Conservation (phyloP, 2,888 invertebrate species). For the Aplocera efformata region DNA sequence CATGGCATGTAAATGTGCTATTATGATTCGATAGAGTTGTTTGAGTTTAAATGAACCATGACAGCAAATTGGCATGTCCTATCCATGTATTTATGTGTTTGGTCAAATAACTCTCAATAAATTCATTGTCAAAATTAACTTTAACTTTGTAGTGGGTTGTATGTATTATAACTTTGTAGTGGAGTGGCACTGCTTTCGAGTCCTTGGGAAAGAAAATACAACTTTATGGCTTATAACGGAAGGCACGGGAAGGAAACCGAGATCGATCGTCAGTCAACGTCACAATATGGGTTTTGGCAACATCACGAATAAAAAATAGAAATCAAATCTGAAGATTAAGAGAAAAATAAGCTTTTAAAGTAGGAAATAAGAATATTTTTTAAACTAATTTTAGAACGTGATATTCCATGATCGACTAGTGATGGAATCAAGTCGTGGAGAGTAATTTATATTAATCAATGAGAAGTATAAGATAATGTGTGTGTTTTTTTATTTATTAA, state of each 20-base stretch:
- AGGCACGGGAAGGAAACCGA: constrained; percentile 23
- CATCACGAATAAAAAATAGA: constrained; percentile 32
- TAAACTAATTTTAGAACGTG: constrained; percentile 10
- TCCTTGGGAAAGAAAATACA: constrained; percentile 70
- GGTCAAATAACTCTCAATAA: constrained; percentile 28
- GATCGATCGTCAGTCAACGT: constrained; percentile 30
- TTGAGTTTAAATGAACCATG: not conserved
- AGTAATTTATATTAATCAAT: not conserved
- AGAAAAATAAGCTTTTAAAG: too few relatives aligned
- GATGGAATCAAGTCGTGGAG: constrained; percentile 31
- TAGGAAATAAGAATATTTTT: too few relatives aligned
- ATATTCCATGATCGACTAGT: constrained; percentile 32
- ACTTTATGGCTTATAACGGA: constrained; percentile 42
- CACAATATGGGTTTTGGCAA: constrained; percentile 32
- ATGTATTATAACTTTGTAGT: constrained; percentile 33
- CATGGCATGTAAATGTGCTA: too few relatives aligned
- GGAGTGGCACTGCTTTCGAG: constrained; percentile 41
- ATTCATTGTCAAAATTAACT: constrained; percentile 43
- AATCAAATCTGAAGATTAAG: constrained; percentile 8
- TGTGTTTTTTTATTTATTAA: not conserved
- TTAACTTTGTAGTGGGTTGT: constrained; percentile 29
- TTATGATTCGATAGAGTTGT: not conserved
- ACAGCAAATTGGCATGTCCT: constrained; percentile 2
- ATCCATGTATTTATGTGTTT: constrained; percentile 12
- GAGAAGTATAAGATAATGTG: constrained; percentile 3